These are phyloP conservation scores for Enchytraeus crypticus DNA, from an alignment of 2,888 invertebrate species.

Conservation along the genomic window DNA sequence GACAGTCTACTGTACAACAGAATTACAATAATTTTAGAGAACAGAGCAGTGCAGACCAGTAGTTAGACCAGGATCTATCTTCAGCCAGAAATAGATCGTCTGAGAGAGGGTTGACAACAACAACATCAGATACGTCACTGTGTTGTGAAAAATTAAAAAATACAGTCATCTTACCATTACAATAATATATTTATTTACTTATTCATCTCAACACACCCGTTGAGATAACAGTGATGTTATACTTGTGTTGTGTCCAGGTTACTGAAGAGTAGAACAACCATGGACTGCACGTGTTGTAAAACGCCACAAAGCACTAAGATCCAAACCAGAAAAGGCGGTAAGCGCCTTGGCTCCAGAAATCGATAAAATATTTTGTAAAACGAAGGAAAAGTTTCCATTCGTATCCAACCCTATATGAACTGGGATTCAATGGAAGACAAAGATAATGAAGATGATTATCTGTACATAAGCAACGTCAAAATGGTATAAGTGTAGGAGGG, in stretches of 20 bases:
- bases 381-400: not conserved
- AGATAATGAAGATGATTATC: not conserved
- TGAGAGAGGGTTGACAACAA: conserved; percentile 44
- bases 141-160: not conserved
- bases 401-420: not conserved
- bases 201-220: too few species aligned
- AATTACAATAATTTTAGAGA: not conserved
- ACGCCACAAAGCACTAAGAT: too few species aligned
- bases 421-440: not conserved
- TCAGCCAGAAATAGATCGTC: conserved; percentile 41
- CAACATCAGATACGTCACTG: conserved; percentile 41
- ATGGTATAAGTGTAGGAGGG: too few species aligned
- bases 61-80: conserved; percentile 37
- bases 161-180: not conserved
- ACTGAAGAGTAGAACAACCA: too few species aligned
- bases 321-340: too few species aligned
- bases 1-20: not conserved
- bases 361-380: too few species aligned
- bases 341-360: too few species aligned
- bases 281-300: too few species aligned
- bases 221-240: too few species aligned
- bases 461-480: too few species aligned
- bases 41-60: conserved; percentile 34
- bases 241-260: too few species aligned
- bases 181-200: too few species aligned